Percentiles rank a stretch among this genome's conserved stretches.
These are phyloP conservation scores for Anarrhichthys ocellatus DNA, from an alignment of 2,113 vertebrate genomes.

Conservation along the genomic window DNA sequence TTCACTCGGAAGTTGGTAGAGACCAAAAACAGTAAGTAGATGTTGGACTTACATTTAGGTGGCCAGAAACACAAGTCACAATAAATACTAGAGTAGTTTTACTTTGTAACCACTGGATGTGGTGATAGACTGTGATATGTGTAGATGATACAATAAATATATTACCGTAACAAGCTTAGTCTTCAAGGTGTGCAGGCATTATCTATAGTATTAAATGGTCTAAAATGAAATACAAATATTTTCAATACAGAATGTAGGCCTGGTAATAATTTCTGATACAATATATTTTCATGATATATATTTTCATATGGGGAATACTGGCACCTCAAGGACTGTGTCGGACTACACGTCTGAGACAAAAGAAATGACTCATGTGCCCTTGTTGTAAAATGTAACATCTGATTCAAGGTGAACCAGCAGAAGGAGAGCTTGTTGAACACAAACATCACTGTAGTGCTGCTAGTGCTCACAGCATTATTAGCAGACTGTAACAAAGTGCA, in stretches of 20 bases:
- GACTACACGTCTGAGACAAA: not conserved
- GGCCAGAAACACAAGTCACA: too few relatives aligned
- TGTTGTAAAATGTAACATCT: not conserved
- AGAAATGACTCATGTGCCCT: not conserved
- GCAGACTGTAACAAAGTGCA: not conserved
- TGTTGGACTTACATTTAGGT: too few relatives aligned
- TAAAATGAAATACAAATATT: not conserved
- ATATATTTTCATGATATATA: not conserved
- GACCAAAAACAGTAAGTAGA: too few relatives aligned
- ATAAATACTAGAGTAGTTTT: too few relatives aligned
- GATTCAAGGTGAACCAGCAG: slow-evolving; percentile 5
- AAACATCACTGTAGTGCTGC: not conserved
- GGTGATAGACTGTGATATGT: not conserved
- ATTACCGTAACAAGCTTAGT: not conserved
- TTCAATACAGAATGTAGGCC: not conserved
- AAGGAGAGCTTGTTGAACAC: not conserved
- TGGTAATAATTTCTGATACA: not conserved
- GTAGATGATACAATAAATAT: not conserved
- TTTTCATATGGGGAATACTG: not conserved
- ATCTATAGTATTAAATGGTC: not conserved
- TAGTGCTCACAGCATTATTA: not conserved
- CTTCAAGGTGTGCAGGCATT: not conserved
- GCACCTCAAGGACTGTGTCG: not conserved
- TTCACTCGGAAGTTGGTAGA: too few relatives aligned
- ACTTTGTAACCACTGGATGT: too few relatives aligned